Base-by-base conservation (phyloP, 2,888 invertebrate species). In the Chromoteleia sp. region DNA sequence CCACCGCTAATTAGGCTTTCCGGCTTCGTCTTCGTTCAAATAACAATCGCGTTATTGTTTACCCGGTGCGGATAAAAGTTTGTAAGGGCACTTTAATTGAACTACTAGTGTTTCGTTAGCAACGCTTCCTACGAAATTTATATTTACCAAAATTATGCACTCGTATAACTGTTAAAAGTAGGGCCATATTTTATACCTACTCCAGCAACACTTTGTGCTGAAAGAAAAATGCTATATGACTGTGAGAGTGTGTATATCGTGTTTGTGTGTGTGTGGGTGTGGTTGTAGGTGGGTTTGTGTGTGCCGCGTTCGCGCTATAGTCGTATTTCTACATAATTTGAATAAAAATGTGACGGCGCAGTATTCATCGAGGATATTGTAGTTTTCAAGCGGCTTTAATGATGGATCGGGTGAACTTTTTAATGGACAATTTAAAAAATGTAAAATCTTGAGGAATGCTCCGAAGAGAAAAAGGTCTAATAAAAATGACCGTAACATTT, bases 301-400 rank as follows among this genome's bases (percentile, higher is more conserved):
- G n/a, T n/a, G n/a, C n/a, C 19, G 43, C 36, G 39, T 52, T 25
- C 25, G 7, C 0, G 56, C 52, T 50, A 48, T 63, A 77, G 63
- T 56, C 63, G 19, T 77, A 77, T 77, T 56, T 63, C 70, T 56
- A 56, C 61, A 56, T 70, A 77, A 77, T 77, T 77, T 77, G 45
- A 77, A 70, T 77, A 77, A 77, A 70, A 77, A 77, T 77, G 63
- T 48, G 61, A 63, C 56, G 45, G 54, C 30, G 17, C 17, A 39
- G 33, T 63, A 63, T 70, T 77, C 48, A 63, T 48, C 63, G 21
- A 77, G 68, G 63, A 59, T 77, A 63, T 63, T 70, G 61, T 70
- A 61, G 43, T 70, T 70, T 63, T 70, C 56, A 63, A 70, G 59
- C 43, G 43, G 59, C 59, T 68, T 77, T 77, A 70, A 68, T 77